Evolutionary conservation across 2,797 vertebrate genomes (phyloP), one percentile per base, ranked within the genome.

Genomic region (Pristis pectinata): DNA sequence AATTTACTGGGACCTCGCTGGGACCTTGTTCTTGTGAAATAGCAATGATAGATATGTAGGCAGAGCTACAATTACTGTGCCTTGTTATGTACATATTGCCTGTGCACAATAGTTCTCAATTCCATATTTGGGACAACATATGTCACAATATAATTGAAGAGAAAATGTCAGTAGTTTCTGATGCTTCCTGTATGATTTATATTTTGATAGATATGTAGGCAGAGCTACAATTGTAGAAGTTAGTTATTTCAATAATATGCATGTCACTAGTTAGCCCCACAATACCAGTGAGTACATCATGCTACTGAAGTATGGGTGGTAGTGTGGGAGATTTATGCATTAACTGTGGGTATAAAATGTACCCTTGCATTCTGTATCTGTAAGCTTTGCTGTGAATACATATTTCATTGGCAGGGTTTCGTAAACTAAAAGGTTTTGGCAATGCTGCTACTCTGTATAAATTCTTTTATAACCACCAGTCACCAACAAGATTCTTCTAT

Each of bases 401-500:
- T 37, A 91, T 41, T 67, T 67, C 87, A 24, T 24, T 91, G 8
- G n/a, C 22, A 11, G 37, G 9, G 8, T 67, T 91, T n/a, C 9
- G 6, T 91, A 67, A 67, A 91, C 22, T 41, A 67, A 64, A 67
- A 64, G n/a, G 6, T n/a, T 17, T 61, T 89, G 85, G 59, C 87
- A 59, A 64, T n/a, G 15, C 59, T n/a, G 59, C 56, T 61, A 59
- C 0, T 15, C 56, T 37, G 17, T 10, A 41, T n/a, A 64, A 91
- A 67, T 91, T 67, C 17, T 91, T 91, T 67, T 67, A 67, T 91
- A 67, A 91, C 85, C 59, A 91, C 85, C 59, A 89, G n/a, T 87
- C 53, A n/a, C 30, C 17, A 61, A 87, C 6, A 67, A 67, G 61
- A 41, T 67, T 37, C 61, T 19, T 91, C 59, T 91, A 19, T 67